Evolutionary conservation across 2,113 vertebrate species (phyloP).

Genomic region (Phylloscopus trochiloides): DNA sequence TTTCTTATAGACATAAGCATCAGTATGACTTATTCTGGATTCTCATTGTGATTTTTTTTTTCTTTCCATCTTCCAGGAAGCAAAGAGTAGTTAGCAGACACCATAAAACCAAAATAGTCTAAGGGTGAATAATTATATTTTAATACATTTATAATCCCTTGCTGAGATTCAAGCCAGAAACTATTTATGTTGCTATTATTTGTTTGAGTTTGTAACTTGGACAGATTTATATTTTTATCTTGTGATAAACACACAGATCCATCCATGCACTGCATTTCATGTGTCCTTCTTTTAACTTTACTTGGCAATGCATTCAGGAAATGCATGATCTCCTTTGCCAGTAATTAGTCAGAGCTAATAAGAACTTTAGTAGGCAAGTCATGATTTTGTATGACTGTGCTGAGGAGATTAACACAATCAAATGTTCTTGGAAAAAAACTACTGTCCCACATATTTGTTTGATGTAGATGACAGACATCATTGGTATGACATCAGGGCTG

Average conservation of each 20-base stretch:
- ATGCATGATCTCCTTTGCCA: conserved; percentile 13
- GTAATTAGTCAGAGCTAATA: conserved; percentile 54
- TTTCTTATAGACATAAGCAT: not conserved
- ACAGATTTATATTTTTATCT: conserved; percentile 15
- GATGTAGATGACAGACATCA: not conserved
- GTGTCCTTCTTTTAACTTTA: not conserved
- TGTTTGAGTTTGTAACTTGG: conserved; percentile 9
- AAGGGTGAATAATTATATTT: not conserved
- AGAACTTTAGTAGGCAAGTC: conserved; percentile 30
- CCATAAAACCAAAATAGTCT: not conserved
- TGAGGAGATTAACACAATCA: conserved; percentile 13
- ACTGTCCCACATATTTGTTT: not conserved
- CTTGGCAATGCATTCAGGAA: conserved; percentile 16
- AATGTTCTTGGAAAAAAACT: not conserved
- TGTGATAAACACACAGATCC: not conserved
- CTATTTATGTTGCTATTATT: not conserved
- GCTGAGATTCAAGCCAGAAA: not conserved
- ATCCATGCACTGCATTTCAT: not conserved
- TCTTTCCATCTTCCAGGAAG: not conserved
- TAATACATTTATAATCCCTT: not conserved
- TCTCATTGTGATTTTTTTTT: not conserved
- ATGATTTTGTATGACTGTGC: conserved; percentile 4
- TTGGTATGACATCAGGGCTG: not conserved
- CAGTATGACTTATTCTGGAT: not conserved
- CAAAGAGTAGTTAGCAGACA: not conserved